phyloP scores from a whole-genome alignment of 2,888 invertebrate genomes.

The Brachylomia viminalis region DNA sequence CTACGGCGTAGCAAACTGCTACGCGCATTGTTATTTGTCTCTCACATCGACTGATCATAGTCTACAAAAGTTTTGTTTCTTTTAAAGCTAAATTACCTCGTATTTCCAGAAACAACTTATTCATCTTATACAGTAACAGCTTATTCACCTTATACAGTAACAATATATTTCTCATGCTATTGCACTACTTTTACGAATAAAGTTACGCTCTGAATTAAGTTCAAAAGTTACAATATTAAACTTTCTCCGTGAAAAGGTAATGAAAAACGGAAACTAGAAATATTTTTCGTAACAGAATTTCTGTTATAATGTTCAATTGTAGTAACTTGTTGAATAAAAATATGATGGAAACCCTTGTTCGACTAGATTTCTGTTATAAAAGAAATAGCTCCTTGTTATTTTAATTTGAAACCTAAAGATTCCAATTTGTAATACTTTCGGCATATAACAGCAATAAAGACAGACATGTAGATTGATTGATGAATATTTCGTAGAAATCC shows the following conservation, averaged over 20 bases:
- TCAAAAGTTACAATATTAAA: slow-evolving; percentile 53
- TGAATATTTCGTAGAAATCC: too few species aligned
- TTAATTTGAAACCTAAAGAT: background rate
- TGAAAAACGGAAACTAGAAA: slow-evolving; percentile 22
- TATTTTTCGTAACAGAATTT: slow-evolving; percentile 29
- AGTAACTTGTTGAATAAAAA: slow-evolving; percentile 10
- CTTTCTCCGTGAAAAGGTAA: slow-evolving; percentile 31
- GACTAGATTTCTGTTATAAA: background rate
- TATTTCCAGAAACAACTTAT: background rate
- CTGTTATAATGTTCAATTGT: slow-evolving; percentile 7
- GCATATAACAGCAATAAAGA: background rate
- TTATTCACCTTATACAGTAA: background rate
- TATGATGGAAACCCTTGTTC: background rate
- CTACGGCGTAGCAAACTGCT: slow-evolving; percentile 27
- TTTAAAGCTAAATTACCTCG: background rate
- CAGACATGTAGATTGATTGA: background rate
- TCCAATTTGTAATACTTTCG: background rate
- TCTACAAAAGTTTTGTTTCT: background rate
- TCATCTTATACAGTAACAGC: background rate
- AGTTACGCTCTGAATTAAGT: slow-evolving; percentile 42
- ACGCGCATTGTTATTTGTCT: background rate
- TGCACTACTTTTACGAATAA: slow-evolving; percentile 38
- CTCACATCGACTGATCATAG: background rate
- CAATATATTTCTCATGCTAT: slow-evolving; percentile 4
- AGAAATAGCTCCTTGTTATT: background rate